These are phyloP conservation scores for Apteryx owenii DNA, from an alignment of 2,113 vertebrate genomes.

Conservation along the genomic window DNA sequence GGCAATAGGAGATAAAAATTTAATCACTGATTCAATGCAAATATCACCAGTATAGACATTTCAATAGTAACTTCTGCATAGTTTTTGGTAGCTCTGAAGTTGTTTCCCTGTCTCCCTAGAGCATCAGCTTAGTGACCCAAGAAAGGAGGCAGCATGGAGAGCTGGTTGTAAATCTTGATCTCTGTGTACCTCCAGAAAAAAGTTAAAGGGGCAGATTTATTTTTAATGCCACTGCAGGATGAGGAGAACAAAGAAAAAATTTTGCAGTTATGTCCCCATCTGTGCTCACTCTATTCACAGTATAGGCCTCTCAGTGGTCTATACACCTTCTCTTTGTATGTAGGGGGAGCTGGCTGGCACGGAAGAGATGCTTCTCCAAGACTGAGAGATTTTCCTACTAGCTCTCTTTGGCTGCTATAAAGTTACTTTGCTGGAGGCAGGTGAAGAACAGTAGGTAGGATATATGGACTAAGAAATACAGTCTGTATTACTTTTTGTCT, in stretches of 20 bases:
- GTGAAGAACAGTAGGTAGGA: neutral
- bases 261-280: neutral
- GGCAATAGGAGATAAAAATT: neutral
- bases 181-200: neutral
- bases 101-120: neutral
- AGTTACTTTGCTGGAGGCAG: neutral
- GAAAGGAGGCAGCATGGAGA: neutral
- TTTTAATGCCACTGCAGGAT: neutral
- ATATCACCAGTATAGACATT: neutral
- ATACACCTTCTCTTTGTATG: neutral
- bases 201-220: neutral
- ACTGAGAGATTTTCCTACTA: neutral
- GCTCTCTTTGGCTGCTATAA: neutral
- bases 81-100: neutral
- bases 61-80: neutral
- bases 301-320: neutral
- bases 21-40: neutral
- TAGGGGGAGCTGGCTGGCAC: neutral
- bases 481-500: neutral
- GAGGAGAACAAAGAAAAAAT: neutral
- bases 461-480: neutral
- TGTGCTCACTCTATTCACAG: neutral
- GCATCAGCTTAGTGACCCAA: neutral
- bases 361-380: neutral
- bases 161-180: neutral